These are phyloP conservation scores for Melangyna quadrimaculata DNA, from an alignment of 2,888 invertebrate species.

Conservation along the genomic window DNA sequence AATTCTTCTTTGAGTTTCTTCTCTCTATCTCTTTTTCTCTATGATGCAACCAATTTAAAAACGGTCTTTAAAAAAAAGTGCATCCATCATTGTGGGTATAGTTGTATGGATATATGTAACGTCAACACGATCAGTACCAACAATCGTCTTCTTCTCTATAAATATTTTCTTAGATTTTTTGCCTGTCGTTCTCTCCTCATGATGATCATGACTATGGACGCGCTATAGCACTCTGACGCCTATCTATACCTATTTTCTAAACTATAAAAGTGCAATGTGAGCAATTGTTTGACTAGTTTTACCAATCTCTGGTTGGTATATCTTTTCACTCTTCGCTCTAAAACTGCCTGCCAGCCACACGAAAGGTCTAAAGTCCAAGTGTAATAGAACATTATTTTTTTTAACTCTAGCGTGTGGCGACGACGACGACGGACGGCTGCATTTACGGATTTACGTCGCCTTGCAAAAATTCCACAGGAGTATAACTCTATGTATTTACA, in stretches of 20 bases:
- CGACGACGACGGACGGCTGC: constrained; percentile 15
- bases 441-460: constrained; percentile 67
- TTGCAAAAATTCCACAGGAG: constrained; percentile 56
- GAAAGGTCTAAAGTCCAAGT: constrained; percentile 70
- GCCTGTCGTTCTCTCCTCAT: constrained; percentile 25
- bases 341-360: constrained; percentile 18
- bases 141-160: constrained; percentile 29
- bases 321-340: constrained; percentile 19
- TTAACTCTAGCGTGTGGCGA: constrained; percentile 4
- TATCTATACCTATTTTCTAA: constrained; percentile 2
- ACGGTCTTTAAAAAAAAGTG: constrained; percentile 28
- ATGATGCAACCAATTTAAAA: constrained; percentile 54
- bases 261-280: constrained; percentile 58
- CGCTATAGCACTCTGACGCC: constrained; percentile 25
- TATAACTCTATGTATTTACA: neutral
- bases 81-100: constrained; percentile 39
- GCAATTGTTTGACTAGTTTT: constrained; percentile 65
- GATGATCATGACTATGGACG: constrained; percentile 15
- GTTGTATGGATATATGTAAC: neutral
- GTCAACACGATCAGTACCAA: constrained; percentile 30
- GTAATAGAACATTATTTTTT: constrained; percentile 36
- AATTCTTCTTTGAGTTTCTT: neutral
- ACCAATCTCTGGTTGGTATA: constrained; percentile 57
- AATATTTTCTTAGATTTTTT: constrained; percentile 31
- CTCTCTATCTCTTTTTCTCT: constrained; percentile 1